These are phyloP conservation scores for Strix aluco DNA, from an alignment of 2,113 vertebrate species.

Conservation along the genomic window DNA sequence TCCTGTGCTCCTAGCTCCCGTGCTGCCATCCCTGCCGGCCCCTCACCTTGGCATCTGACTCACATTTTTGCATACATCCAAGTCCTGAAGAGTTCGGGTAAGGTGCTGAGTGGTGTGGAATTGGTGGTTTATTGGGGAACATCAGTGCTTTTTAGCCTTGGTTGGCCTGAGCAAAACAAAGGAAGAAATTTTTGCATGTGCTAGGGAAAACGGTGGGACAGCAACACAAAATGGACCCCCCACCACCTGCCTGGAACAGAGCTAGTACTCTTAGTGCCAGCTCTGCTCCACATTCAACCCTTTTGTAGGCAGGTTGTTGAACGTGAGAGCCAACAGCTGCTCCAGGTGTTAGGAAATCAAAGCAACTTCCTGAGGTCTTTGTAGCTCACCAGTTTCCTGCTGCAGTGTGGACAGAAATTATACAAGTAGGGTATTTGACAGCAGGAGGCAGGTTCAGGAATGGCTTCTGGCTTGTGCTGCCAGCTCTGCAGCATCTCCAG, in stretches of 20 bases:
- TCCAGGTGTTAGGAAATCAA: background rate
- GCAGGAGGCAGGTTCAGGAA: background rate
- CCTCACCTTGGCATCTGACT: background rate
- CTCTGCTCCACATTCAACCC: background rate
- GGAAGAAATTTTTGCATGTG: background rate
- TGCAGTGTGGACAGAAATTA: background rate
- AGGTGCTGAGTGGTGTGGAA: rapidly evolving
- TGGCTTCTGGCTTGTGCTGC: background rate
- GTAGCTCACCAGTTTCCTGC: background rate
- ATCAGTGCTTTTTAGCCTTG: background rate
- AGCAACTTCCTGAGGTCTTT: background rate
- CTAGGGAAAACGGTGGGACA: background rate
- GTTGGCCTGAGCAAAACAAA: background rate
- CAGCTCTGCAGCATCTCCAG: background rate
- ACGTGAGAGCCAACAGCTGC: background rate
- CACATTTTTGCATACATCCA: background rate
- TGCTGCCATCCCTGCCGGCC: background rate
- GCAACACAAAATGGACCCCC: background rate
- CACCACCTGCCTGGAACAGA: background rate
- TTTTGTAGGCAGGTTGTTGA: background rate
- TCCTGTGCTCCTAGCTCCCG: background rate
- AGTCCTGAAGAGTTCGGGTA: background rate
- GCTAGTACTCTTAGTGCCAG: background rate
- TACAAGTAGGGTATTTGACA: background rate
- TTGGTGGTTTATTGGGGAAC: background rate